Conservation (phyloP, 2,888 invertebrate genomes). For the Rhodophaea formosa region DNA sequence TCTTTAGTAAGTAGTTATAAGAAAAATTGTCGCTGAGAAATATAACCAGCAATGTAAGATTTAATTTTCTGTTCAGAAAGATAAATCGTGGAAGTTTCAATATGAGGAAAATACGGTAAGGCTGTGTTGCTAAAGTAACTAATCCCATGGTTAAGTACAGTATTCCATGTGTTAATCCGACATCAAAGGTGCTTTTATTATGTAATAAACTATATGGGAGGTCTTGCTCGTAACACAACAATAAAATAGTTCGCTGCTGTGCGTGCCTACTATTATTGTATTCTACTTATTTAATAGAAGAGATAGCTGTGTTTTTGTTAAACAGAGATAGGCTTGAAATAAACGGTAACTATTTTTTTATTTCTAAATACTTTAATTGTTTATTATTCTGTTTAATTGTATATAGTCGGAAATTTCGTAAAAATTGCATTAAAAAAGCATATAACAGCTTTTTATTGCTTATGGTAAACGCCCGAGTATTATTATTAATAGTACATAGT, state of each 20-base stretch:
- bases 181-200: constrained; percentile 26
- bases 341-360: too few species aligned
- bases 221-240: constrained; percentile 18
- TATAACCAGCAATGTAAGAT: background rate
- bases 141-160: constrained; percentile 22
- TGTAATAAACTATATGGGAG: constrained; percentile 25
- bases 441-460: too few species aligned
- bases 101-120: background rate
- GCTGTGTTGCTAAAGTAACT: background rate
- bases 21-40: background rate
- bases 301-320: background rate
- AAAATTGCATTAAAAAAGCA: too few species aligned
- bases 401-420: too few species aligned
- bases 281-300: constrained; percentile 6
- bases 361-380: too few species aligned
- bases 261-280: constrained; percentile 6
- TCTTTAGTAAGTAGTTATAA: constrained; percentile 6
- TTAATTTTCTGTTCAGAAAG: background rate
- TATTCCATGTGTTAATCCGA: constrained; percentile 23
- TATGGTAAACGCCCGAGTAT: too few species aligned
- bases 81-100: background rate
- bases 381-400: too few species aligned
- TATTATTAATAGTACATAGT: too few species aligned
- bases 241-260: constrained; percentile 18
- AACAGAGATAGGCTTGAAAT: background rate